Conservation (phyloP, 2,113 vertebrate genomes). For the Pica pica region DNA sequence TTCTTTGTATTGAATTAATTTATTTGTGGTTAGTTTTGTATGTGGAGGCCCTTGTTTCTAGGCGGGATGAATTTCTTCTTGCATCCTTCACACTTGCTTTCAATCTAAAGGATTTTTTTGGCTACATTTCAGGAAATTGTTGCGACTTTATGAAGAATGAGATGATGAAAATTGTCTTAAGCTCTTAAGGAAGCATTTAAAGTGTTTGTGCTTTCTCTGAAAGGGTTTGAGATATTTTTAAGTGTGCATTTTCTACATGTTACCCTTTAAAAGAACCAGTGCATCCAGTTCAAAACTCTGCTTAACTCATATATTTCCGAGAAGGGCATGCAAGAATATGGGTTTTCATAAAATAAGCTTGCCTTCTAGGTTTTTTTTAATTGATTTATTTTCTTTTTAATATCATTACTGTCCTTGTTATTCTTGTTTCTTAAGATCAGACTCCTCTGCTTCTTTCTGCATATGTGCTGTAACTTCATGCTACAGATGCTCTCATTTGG, state of each 20-base stretch:
- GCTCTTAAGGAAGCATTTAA: not conserved
- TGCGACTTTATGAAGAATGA: not conserved
- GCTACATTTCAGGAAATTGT: not conserved
- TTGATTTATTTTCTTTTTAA: not conserved
- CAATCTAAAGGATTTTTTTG: not conserved
- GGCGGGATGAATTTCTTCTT: not conserved
- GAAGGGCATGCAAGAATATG: not conserved
- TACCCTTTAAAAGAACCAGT: not conserved
- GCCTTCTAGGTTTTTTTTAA: not conserved
- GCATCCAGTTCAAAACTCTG: not conserved
- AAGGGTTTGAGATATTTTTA: not conserved
- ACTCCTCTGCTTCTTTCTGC: not conserved
- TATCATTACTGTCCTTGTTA: not conserved
- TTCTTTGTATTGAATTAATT: not conserved
- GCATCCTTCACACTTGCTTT: not conserved
- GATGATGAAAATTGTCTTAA: not conserved
- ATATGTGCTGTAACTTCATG: not conserved
- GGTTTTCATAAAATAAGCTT: not conserved
- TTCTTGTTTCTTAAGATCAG: not conserved
- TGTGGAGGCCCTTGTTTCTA: not conserved
- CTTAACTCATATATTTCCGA: not conserved
- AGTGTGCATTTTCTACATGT: not conserved
- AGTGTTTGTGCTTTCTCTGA: not conserved
- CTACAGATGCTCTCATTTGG: not conserved
- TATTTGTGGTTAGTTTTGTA: not conserved